These are phyloP conservation scores for Caenorhabditis sulstoni DNA, from an alignment of 2,888 invertebrate genomes.

Conservation along the genomic window DNA sequence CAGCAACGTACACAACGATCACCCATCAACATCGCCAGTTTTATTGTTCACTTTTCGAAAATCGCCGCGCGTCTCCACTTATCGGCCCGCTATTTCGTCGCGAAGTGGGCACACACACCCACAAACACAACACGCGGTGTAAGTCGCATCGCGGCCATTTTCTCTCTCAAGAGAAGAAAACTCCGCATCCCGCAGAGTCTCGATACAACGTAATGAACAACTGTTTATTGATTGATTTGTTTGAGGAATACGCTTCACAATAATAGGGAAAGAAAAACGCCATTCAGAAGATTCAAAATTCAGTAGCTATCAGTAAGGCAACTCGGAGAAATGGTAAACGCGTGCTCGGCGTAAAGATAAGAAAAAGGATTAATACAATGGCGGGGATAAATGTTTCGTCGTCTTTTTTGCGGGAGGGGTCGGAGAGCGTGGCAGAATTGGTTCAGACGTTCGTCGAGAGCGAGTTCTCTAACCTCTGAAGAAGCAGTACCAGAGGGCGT, in stretches of 20 bases:
- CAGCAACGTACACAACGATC: conserved; percentile 57
- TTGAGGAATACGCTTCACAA: neutral
- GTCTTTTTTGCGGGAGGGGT: conserved; percentile 21
- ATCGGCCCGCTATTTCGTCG: conserved; percentile 47
- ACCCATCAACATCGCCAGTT: conserved; percentile 39
- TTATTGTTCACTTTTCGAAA: conserved; percentile 59
- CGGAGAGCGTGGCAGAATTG: conserved; percentile 11
- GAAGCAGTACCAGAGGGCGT: conserved; percentile 77
- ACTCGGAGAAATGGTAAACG: conserved; percentile 47
- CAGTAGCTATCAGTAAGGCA: conserved; percentile 31
- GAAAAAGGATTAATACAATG: neutral
- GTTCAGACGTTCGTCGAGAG: neutral
- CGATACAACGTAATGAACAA: conserved; percentile 42
- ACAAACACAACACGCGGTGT: conserved; percentile 30
- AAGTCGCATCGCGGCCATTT: conserved; percentile 37
- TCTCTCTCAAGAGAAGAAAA: conserved; percentile 37
- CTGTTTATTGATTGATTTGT: conserved; percentile 42
- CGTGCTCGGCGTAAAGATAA: conserved; percentile 20
- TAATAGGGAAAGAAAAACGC: conserved; percentile 14
- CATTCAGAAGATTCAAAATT: conserved; percentile 26
- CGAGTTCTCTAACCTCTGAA: conserved; percentile 68
- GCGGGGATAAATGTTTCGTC: conserved; percentile 2
- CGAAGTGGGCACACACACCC: conserved; percentile 51
- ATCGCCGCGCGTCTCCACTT: conserved; percentile 36
- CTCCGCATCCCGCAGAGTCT: conserved; percentile 22